Percentiles rank a stretch among this genome's conserved stretches.
Evolutionary conservation across 2,888 invertebrate genomes (phyloP).

Genomic region (Amphipyra berbera): DNA sequence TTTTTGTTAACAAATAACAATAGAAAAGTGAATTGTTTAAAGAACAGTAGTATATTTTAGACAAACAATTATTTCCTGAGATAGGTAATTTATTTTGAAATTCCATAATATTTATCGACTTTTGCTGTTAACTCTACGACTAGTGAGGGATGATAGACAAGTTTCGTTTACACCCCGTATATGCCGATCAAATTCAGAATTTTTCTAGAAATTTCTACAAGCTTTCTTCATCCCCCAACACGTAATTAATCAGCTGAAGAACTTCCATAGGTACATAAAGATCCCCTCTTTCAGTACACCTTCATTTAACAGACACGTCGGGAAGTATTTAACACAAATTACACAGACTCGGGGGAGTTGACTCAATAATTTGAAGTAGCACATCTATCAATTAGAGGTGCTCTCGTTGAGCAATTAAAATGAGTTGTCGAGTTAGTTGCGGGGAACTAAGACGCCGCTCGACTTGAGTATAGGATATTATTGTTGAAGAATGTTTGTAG

Average conservation of each 20-base stretch:
- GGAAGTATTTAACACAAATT: slow-evolving; percentile 64
- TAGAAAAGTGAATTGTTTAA: too few relatives aligned
- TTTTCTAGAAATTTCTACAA: too few relatives aligned
- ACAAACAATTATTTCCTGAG: too few relatives aligned
- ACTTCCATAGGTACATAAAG: slow-evolving; percentile 37
- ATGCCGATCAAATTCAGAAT: too few relatives aligned
- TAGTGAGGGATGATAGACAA: background rate
- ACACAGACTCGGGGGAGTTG: slow-evolving; percentile 52
- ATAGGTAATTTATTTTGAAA: too few relatives aligned
- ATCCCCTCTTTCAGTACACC: slow-evolving; percentile 37
- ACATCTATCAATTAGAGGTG: slow-evolving; percentile 62
- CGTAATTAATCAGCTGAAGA: slow-evolving; percentile 33
- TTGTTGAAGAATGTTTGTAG: slow-evolving; percentile 11
- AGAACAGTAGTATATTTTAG: too few relatives aligned
- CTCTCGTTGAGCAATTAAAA: slow-evolving; percentile 58
- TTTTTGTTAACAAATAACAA: too few relatives aligned
- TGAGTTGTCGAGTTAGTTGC: slow-evolving; percentile 50
- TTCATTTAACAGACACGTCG: slow-evolving; percentile 35
- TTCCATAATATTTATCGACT: too few relatives aligned
- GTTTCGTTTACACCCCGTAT: too few relatives aligned
- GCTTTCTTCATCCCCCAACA: too few relatives aligned
- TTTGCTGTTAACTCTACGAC: background rate
- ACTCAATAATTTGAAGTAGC: slow-evolving; percentile 66
- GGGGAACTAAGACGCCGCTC: slow-evolving; percentile 45
- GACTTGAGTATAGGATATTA: background rate